Base-by-base conservation (phyloP, 2,888 invertebrate species). In the Lycia hirtaria region DNA sequence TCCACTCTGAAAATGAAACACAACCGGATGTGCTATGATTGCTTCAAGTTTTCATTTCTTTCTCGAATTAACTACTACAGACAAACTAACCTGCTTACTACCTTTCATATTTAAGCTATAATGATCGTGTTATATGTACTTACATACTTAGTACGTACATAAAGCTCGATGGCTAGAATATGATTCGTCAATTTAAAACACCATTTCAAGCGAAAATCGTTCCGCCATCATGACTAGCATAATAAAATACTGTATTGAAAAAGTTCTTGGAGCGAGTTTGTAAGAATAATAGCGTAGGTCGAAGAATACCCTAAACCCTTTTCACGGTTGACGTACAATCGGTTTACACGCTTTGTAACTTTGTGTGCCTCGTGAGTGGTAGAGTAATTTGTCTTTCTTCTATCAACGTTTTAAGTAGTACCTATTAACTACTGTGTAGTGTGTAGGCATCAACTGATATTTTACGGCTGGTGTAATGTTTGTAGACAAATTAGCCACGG, bases 401-500 rank as follows among this genome's bases (percentile, higher is more conserved):
- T 37, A 35, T 47, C 15, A 12, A 38, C 9, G 47, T 14, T 53
- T 38, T 33, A 17, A n/a, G 24, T 5, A 44, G 30, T 45, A 24
- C 19, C 28, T 4, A 22, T 45, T 45, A 38, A 30, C 43, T 33
- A 15, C 38, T 26, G 56, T 44, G 55, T 44, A 32, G 49, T 26
- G 56, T 44, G 55, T 44, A 32, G 49, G 58, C 0, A 20, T 49
- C 35, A 22, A 24, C 2, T 38, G 56, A 56, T 50, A 17, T 17
- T 22, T 33, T 20, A 20, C 33, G 35, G 19, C 35, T 48, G 47
- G 32, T 47, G 19, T 15, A 30, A 6, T 22, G 12, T 7, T 24
- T 17, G 17, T 4, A 3, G 17, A n/a, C n/a, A n/a, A n/a, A n/a
- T n/a, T n/a, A n/a, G n/a, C n/a, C n/a, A n/a, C n/a, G n/a, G n/a